A percentile compares a stretch with the other conserved stretches of the same genome.
Evolutionary conservation across 1,140 invertebrate species (phyloP).

Genomic region (Ceratina australensis): DNA sequence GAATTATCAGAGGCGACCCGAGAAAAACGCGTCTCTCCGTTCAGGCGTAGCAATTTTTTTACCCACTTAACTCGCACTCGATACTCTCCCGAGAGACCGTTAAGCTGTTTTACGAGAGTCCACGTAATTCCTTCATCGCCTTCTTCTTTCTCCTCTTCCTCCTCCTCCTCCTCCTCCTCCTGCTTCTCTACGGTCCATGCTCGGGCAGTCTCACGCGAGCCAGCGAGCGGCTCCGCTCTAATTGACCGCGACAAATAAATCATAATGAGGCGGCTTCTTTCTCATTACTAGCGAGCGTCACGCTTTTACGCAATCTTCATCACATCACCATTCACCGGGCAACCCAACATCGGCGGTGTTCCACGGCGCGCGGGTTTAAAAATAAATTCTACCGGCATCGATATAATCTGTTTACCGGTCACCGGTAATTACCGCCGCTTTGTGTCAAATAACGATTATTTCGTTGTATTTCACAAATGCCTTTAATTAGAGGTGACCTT

Average conservation of each 20-base stretch:
- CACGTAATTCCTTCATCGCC: slow-evolving; percentile 63
- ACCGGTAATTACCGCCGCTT: slow-evolving; percentile 44
- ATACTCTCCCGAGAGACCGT: slow-evolving; percentile 53
- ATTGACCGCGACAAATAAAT: slow-evolving; percentile 67
- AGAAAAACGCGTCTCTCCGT: slow-evolving; percentile 57
- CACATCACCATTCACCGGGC: slow-evolving; percentile 56
- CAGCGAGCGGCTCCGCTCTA: slow-evolving; percentile 46
- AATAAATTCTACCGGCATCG: slow-evolving; percentile 51
- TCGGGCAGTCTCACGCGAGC: neutral
- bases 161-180: slow-evolving; percentile 12
- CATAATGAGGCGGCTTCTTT: slow-evolving; percentile 64
- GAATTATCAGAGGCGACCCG: slow-evolving; percentile 47
- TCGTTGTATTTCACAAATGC: slow-evolving; percentile 46
- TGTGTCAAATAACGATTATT: slow-evolving; percentile 42
- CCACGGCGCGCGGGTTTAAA: slow-evolving; percentile 14
- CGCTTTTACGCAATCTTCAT: slow-evolving; percentile 65
- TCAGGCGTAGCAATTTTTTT: slow-evolving; percentile 61
- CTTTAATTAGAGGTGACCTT: slow-evolving; percentile 49
- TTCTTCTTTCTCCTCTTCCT: slow-evolving; percentile 22
- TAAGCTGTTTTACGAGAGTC: slow-evolving; percentile 63
- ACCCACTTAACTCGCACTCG: slow-evolving; percentile 61
- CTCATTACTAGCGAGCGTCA: slow-evolving; percentile 58
- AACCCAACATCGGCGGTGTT: slow-evolving; percentile 1
- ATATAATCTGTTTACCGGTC: slow-evolving; percentile 53
- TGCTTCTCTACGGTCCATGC: neutral